These are phyloP conservation scores for Fratercula arctica DNA, from an alignment of 2,797 vertebrate genomes.

Conservation along the genomic window DNA sequence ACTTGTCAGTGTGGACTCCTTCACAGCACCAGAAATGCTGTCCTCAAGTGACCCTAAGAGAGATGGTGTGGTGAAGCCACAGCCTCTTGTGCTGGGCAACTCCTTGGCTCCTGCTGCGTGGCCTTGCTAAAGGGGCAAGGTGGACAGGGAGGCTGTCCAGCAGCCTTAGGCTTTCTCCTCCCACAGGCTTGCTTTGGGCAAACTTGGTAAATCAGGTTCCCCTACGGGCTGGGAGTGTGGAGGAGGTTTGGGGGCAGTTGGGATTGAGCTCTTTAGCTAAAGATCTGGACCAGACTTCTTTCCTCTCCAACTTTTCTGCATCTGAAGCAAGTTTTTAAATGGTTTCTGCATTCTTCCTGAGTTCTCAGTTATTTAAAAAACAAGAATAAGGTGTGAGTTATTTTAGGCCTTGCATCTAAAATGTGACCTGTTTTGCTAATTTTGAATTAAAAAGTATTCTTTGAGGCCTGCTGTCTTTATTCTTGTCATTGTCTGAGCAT, in stretches of 20 bases:
- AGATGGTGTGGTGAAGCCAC: accelerated
- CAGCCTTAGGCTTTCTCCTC: not conserved
- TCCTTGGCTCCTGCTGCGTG: not conserved
- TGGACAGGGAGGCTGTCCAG: not conserved
- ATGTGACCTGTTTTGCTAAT: not conserved
- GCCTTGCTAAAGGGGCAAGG: not conserved
- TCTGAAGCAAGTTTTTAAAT: not conserved
- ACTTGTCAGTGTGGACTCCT: not conserved
- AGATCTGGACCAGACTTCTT: not conserved
- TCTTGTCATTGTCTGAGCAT: not conserved
- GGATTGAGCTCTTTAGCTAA: not conserved
- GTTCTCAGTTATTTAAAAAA: conserved; percentile 23
- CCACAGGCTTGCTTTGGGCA: not conserved
- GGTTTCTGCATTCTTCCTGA: not conserved
- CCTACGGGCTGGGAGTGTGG: accelerated
- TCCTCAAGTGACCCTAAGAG: not conserved
- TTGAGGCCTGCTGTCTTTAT: conserved; percentile 18
- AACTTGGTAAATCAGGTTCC: not conserved
- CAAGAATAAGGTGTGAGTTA: conserved; percentile 14
- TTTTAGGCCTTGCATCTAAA: not conserved
- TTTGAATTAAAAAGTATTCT: conserved; percentile 41
- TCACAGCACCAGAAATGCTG: not conserved
- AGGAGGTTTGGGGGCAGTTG: not conserved
- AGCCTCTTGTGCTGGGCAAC: not conserved
- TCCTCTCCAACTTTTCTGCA: not conserved